A percentile compares a stretch with the other conserved stretches of the same genome.
These are phyloP conservation scores for Listronotus oregonensis DNA, from an alignment of 1,140 invertebrate species.

Conservation along the genomic window DNA sequence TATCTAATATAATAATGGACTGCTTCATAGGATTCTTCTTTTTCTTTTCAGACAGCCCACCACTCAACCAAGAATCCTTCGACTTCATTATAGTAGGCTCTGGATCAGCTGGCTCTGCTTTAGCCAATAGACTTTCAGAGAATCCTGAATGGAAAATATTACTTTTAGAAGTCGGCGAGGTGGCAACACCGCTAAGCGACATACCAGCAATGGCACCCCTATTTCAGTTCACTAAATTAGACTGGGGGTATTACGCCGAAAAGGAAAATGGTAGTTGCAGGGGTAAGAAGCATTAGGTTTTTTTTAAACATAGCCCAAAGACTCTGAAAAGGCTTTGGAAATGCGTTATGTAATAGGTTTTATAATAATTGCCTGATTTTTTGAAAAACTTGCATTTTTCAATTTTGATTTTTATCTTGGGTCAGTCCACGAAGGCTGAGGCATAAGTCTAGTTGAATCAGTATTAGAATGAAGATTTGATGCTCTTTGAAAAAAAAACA, in stretches of 20 bases:
- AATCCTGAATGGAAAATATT: constrained; percentile 70
- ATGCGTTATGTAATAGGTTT: too few relatives aligned
- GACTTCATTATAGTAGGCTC: constrained; percentile 55
- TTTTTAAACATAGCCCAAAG: too few relatives aligned
- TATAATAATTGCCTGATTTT: too few relatives aligned
- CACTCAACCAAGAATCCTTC: constrained; percentile 42
- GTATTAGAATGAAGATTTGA: too few relatives aligned
- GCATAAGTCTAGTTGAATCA: too few relatives aligned
- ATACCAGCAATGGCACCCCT: constrained; percentile 72
- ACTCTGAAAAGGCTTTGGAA: too few relatives aligned
- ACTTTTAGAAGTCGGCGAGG: constrained; percentile 71
- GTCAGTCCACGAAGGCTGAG: too few relatives aligned
- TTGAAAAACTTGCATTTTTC: too few relatives aligned
- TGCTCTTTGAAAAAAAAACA: too few relatives aligned
- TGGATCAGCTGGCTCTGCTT: constrained; percentile 61
- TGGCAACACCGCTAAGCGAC: constrained; percentile 72
- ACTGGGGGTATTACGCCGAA: constrained; percentile 76
- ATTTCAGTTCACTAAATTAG: constrained; percentile 72
- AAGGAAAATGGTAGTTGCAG: constrained; percentile 58
- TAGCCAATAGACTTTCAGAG: constrained; percentile 76
- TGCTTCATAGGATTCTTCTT: too few relatives aligned
- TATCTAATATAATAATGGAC: too few relatives aligned
- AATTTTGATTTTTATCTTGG: too few relatives aligned
- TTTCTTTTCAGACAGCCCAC: constrained; percentile 16
- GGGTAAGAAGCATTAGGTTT: constrained; percentile 38